Evolutionary conservation across 2,113 vertebrate genomes (phyloP).

Genomic region (Octodon degus): DNA sequence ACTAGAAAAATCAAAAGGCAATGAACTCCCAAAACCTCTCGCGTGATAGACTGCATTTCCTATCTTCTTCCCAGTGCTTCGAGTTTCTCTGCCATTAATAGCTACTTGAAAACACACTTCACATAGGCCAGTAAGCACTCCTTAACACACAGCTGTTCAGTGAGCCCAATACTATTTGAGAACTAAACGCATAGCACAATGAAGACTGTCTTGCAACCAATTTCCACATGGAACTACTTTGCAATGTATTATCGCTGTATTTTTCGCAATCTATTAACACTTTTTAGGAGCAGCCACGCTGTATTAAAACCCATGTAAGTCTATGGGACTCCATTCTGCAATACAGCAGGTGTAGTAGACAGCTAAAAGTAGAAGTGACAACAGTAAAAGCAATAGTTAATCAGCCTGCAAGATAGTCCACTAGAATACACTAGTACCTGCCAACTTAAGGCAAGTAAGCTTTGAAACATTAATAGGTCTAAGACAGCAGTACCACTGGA

Average conservation of each 20-base stretch:
- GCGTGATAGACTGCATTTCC: not conserved
- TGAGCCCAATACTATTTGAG: not conserved
- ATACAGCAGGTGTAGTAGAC: not conserved
- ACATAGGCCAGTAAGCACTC: not conserved
- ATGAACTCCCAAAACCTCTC: not conserved
- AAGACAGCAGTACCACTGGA: not conserved
- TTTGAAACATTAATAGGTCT: not conserved
- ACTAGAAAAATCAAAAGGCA: not conserved
- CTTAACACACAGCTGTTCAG: not conserved
- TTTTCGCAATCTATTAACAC: conserved; percentile 61
- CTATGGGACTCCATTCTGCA: not conserved
- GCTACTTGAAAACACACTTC: not conserved
- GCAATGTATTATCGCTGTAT: conserved; percentile 18
- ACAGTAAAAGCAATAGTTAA: conserved; percentile 21
- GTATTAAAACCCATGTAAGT: not conserved
- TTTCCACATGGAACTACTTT: not conserved
- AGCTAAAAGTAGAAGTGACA: conserved; percentile 52
- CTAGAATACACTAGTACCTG: not conserved
- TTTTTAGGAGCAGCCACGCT: not conserved
- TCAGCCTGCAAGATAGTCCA: not conserved
- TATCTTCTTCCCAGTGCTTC: not conserved
- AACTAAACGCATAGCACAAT: not conserved
- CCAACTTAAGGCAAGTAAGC: not conserved
- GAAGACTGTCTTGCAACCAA: not conserved
- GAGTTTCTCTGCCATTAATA: not conserved